These are phyloP conservation scores for Muscicapa adusta DNA, from an alignment of 2,113 vertebrate genomes.

Conservation along the genomic window DNA sequence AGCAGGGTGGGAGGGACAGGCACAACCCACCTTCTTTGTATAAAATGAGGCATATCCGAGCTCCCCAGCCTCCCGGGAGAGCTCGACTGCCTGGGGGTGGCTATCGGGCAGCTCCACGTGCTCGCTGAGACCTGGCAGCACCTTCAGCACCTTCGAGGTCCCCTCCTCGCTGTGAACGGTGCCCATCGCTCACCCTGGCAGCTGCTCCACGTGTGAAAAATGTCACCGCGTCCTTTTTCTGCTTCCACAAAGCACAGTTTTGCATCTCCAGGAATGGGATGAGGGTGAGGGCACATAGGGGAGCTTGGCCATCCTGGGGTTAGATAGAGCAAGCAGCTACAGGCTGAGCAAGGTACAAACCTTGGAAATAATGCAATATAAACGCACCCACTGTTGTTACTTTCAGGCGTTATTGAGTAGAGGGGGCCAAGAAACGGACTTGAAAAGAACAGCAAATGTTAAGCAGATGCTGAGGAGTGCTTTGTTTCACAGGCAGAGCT, in stretches of 20 bases:
- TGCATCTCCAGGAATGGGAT: rapidly evolving
- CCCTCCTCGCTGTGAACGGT: rapidly evolving
- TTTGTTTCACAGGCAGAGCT: background rate
- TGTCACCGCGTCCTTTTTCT: rapidly evolving
- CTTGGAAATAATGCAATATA: background rate
- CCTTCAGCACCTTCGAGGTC: background rate
- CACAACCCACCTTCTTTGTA: constrained; percentile 48
- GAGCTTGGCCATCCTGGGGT: rapidly evolving
- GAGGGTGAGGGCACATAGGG: background rate
- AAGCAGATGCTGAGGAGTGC: background rate
- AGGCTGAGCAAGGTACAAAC: background rate
- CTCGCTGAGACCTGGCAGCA: background rate
- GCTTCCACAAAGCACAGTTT: background rate
- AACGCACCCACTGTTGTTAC: background rate
- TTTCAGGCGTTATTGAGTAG: background rate
- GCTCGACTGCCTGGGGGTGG: background rate
- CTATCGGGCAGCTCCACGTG: background rate
- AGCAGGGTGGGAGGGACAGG: constrained; percentile 37
- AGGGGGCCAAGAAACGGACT: background rate
- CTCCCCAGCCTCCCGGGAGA: background rate
- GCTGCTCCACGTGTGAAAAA: rapidly evolving
- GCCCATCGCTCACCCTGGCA: rapidly evolving
- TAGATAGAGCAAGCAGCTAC: rapidly evolving
- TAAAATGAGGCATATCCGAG: background rate
- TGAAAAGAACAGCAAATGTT: constrained; percentile 8